Conservation (phyloP, 2,113 vertebrate species). For the Takifugu bimaculatus region DNA sequence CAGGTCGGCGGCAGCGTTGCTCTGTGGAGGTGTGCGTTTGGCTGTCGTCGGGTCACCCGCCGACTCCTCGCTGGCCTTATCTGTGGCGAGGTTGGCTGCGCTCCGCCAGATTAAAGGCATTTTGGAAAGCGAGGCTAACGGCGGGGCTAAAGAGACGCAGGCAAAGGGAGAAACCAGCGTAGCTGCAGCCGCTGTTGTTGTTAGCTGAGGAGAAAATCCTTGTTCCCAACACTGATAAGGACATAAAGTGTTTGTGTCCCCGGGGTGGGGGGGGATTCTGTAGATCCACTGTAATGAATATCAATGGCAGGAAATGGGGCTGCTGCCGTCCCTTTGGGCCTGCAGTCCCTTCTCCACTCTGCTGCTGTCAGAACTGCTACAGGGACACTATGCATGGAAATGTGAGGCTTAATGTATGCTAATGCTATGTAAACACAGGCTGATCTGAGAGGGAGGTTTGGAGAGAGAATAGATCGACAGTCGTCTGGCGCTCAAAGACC, state of each 20-base stretch:
- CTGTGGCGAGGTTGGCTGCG: conserved; percentile 60
- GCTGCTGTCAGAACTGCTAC: conserved; percentile 53
- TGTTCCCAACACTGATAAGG: conserved; percentile 73
- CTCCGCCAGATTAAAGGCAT: conserved; percentile 69
- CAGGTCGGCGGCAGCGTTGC: too few species aligned
- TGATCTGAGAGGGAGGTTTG: conserved; percentile 63
- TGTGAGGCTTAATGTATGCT: conserved; percentile 71
- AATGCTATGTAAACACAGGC: conserved; percentile 74
- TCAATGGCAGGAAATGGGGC: conserved; percentile 58
- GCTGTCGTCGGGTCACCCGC: conserved; percentile 42
- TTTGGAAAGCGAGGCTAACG: conserved; percentile 51
- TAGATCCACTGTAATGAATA: conserved; percentile 73
- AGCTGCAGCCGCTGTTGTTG: conserved; percentile 62
- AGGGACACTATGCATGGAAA: conserved; percentile 51
- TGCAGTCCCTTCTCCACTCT: conserved; percentile 41
- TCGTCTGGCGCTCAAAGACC: conserved; percentile 19
- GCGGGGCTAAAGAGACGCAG: conserved; percentile 51
- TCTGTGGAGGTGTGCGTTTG: background rate
- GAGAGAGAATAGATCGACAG: conserved; percentile 49
- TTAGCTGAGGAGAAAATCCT: conserved; percentile 71
- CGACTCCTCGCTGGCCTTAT: conserved; percentile 61
- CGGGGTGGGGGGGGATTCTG: conserved; percentile 60
- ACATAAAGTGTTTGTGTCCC: conserved; percentile 71
- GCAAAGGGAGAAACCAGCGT: conserved; percentile 39
- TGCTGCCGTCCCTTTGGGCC: conserved; percentile 64